Percentiles rank a stretch among this genome's conserved stretches.
Evolutionary conservation across 2,113 vertebrate species (phyloP).

Genomic region (Trinectes maculatus): DNA sequence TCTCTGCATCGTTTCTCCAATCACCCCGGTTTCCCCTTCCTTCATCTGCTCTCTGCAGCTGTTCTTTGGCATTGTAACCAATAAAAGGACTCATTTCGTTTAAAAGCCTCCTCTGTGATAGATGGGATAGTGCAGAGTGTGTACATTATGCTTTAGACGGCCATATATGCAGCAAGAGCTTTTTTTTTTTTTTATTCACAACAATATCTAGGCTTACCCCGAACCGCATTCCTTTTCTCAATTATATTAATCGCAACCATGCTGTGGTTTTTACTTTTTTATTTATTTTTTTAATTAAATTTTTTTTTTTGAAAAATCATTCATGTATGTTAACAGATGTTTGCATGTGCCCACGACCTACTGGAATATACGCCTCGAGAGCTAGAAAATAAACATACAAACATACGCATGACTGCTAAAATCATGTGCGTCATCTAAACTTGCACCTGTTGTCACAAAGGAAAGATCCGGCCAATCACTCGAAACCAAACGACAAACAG

Average conservation of each 20-base stretch:
- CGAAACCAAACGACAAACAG: slow-evolving; percentile 83
- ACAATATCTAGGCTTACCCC: slow-evolving; percentile 44
- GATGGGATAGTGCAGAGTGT: slow-evolving; percentile 48
- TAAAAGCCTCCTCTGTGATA: slow-evolving; percentile 49
- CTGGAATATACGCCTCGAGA: slow-evolving; percentile 51
- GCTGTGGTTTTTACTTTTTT: slow-evolving; percentile 28
- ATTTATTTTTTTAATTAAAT: no score
- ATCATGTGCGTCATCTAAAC: slow-evolving; percentile 67
- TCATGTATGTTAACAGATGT: slow-evolving; percentile 34
- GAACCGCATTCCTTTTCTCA: slow-evolving; percentile 46
- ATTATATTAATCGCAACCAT: slow-evolving; percentile 44
- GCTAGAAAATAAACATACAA: slow-evolving; percentile 62
- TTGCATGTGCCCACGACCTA: slow-evolving; percentile 47
- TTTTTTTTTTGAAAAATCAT: not conserved
- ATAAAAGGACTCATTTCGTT: slow-evolving; percentile 50
- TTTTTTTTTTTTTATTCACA: slow-evolving; percentile 43
- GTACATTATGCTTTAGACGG: slow-evolving; percentile 33
- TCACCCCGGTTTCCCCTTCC: slow-evolving; percentile 19
- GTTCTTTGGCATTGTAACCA: slow-evolving; percentile 71
- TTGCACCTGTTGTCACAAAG: slow-evolving; percentile 84
- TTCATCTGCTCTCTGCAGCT: slow-evolving; percentile 43
- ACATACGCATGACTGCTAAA: slow-evolving; percentile 54
- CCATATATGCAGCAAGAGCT: slow-evolving; percentile 36
- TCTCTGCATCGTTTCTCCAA: slow-evolving; percentile 15
- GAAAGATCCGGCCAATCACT: slow-evolving; percentile 77